phyloP scores from a whole-genome alignment of 2,797 vertebrate genomes.

The Xenopus petersii region DNA sequence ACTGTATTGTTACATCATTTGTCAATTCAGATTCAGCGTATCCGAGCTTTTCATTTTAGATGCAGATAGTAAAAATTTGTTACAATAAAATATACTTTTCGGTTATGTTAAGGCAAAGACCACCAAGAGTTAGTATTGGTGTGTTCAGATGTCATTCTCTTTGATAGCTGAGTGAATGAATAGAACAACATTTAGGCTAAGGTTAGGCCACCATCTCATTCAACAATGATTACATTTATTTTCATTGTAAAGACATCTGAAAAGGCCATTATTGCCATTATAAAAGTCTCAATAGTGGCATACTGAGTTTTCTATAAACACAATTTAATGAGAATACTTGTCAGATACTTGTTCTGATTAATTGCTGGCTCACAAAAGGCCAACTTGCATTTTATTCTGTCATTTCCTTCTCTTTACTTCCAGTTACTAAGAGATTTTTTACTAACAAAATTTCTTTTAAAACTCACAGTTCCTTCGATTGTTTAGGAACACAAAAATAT shows the following conservation, averaged over 20 bases:
- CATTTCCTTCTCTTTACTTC: constrained; percentile 36
- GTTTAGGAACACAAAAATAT: constrained; percentile 26
- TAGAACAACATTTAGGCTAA: constrained; percentile 40
- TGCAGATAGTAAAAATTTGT: constrained; percentile 22
- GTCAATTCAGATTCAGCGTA: constrained; percentile 6
- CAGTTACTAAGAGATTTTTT: constrained; percentile 24
- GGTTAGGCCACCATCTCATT: constrained; percentile 33
- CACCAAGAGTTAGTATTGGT: constrained; percentile 39
- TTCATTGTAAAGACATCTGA: constrained; percentile 42
- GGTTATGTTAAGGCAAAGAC: constrained; percentile 20
- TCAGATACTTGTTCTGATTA: constrained; percentile 45
- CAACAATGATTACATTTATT: constrained; percentile 48
- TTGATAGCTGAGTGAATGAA: constrained; percentile 34
- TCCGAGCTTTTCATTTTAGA: constrained; percentile 25
- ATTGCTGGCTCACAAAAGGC: constrained; percentile 42
- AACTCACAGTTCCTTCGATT: constrained; percentile 26
- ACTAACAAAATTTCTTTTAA: constrained; percentile 29
- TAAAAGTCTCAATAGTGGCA: constrained; percentile 30
- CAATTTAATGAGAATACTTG: constrained; percentile 48
- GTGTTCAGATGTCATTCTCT: constrained; percentile 28
- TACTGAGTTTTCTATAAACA: constrained; percentile 45
- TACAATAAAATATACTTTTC: background rate
- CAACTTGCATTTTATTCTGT: constrained; percentile 39
- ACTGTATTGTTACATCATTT: constrained; percentile 28
- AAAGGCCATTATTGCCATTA: constrained; percentile 44